Base-by-base conservation (phyloP, 2,888 invertebrate species). In the Tipula confusa region DNA sequence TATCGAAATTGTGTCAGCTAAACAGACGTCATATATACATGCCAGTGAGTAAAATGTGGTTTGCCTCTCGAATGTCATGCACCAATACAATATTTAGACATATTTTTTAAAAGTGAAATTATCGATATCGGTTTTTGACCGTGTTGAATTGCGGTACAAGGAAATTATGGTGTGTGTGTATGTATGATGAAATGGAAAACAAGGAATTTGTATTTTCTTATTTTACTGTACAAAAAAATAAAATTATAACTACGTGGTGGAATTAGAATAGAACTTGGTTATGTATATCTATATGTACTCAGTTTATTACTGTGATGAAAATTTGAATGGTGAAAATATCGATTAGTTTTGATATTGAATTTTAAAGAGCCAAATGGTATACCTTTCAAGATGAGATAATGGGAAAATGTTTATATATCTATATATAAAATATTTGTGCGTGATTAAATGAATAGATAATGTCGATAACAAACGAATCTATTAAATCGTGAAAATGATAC, bases 371-470 rank as follows among this genome's bases (percentile, higher is more conserved):
- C 6, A 48, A 18, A 6, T 13, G 1, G 9, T 38, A 43, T 5
- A n/a, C 64, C 64, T 24, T 64, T 64, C 24, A 64, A 64, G 64
- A 64, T 24, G 64, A n/a, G n/a, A 24, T 64, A 64, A 64, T 64
- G 24, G 64, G 24, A 64, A 64, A 64, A 4, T 64, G 64, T 64
- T 64, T 64, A 64, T 64, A 4, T 64, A 24, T 64, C 24, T 64
- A 64, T 64, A 24, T 64, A 64, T 15, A 15, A 15, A 13, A 38
- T 38, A 64, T 24, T 64, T 24, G 64, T 64, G 64, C 64, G 24
- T 64, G 64, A 64, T 64, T 64, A 24, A 64, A 24, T 64, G 64
- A 64, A 64, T 64, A 64, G 64, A 64, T 64, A 64, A 64, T 64
- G 64, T 24, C 18, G 43, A 7, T 15, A 15, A 18, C 64, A 24